These are phyloP conservation scores for Probaryconus sp. DNA, from an alignment of 1,140 invertebrate species.

Conservation along the genomic window DNA sequence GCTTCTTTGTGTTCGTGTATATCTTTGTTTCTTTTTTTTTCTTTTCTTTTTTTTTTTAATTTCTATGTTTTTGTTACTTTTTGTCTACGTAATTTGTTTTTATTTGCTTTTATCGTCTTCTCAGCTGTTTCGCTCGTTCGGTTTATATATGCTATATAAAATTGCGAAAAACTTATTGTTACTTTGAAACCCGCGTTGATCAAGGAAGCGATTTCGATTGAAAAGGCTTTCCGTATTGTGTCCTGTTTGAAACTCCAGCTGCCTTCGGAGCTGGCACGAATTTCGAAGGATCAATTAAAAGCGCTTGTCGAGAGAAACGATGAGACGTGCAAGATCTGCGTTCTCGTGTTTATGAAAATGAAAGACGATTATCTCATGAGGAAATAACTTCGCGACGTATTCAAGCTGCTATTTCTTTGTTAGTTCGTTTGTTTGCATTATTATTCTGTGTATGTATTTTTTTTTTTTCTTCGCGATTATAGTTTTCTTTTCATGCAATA, in stretches of 20 bases:
- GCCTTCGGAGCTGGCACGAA: slow-evolving; percentile 26
- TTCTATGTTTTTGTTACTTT: slow-evolving; percentile 33
- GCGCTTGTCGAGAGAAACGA: slow-evolving; percentile 39
- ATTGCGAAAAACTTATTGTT: slow-evolving; percentile 62
- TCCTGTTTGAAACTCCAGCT: slow-evolving; percentile 43
- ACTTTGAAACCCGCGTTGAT: slow-evolving; percentile 54
- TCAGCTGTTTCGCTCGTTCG: slow-evolving; percentile 46
- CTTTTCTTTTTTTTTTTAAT: no score
- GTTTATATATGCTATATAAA: slow-evolving; percentile 60
- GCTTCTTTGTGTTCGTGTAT: no score
- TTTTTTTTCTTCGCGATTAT: slow-evolving; percentile 18
- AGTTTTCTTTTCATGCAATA: slow-evolving; percentile 44
- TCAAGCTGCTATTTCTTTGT: background rate
- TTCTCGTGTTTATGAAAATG: slow-evolving; percentile 1
- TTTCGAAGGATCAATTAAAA: slow-evolving; percentile 49
- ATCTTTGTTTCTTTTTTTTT: no score
- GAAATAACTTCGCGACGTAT: slow-evolving; percentile 1
- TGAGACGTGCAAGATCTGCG: slow-evolving; percentile 41
- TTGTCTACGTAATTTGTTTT: slow-evolving; percentile 48
- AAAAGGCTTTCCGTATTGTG: slow-evolving; percentile 44
- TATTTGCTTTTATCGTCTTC: slow-evolving; percentile 39
- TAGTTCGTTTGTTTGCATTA: no score
- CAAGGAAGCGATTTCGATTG: slow-evolving; percentile 50
- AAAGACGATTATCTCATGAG: no score
- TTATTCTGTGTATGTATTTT: background rate